These are phyloP conservation scores for Leptarthrus brevirostris DNA, from an alignment of 2,888 invertebrate genomes.

Conservation along the genomic window DNA sequence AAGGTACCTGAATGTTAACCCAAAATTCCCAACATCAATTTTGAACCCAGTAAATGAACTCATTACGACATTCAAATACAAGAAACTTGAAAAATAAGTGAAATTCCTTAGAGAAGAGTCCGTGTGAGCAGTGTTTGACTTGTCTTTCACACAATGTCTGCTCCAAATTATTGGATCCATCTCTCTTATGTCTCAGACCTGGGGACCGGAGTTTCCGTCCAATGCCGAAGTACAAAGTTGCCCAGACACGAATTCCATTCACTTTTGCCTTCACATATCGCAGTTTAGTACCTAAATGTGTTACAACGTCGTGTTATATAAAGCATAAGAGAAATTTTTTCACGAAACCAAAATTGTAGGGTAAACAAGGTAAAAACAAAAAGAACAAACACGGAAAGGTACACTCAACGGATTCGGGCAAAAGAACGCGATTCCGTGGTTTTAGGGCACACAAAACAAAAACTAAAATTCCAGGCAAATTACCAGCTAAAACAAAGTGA, in stretches of 20 bases:
- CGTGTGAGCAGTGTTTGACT: background rate
- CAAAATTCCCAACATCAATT: no score
- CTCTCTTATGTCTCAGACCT: background rate
- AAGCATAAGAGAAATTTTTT: conserved; percentile 25
- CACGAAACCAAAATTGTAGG: conserved; percentile 43
- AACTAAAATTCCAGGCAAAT: conserved; percentile 44
- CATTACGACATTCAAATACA: background rate
- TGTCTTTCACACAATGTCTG: conserved; percentile 5
- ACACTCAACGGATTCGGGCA: background rate
- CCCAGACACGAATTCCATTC: conserved; percentile 37
- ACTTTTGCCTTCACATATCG: conserved; percentile 37
- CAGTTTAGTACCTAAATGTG: conserved; percentile 28
- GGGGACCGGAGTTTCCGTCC: background rate
- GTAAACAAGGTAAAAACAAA: conserved; percentile 20
- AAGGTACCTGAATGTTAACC: no score
- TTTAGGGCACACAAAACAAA: conserved; percentile 42
- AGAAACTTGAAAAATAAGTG: background rate
- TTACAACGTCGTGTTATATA: background rate
- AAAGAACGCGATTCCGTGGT: conserved; percentile 47
- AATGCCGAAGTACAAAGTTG: background rate
- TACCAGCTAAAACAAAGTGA: conserved; percentile 50
- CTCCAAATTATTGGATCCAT: conserved; percentile 13
- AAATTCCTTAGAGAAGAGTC: conserved; percentile 14
- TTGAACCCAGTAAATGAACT: background rate
- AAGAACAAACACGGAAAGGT: conserved; percentile 49